Evolutionary conservation across 2,113 vertebrate genomes (phyloP), one percentile per base, ranked within the genome.

Genomic region (Dryoscopus gambensis): DNA sequence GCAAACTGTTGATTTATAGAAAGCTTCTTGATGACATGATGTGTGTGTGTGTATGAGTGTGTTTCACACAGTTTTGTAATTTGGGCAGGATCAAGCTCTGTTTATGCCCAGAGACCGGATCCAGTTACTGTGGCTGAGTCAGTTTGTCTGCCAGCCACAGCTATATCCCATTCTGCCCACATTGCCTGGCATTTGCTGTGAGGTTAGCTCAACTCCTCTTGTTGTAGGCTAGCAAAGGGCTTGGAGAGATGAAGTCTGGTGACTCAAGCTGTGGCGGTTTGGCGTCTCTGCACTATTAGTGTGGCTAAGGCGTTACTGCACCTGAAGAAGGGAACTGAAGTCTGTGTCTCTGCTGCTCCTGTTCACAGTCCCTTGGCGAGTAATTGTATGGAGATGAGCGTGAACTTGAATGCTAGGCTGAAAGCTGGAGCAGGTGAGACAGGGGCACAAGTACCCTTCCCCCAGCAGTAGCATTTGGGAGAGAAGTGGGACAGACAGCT

Each of bases 401-500:
- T 67, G 47, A 77, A 22, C 28, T 63, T 42, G 49, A 77, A 42
- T 16, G 68, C 76, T 67, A 27, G 73, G 55, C 85, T 92, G 88
- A 40, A 24, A 23, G 37, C 42, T 42, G 59, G 70, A 93, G 85
- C 86, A 67, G 83, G 33, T 67, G 86, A 95, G 76, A 59, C 44
- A 33, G 1, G 76, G 59, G 71, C 37, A 8, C 31, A 2, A 15
- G 46, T 39, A 64, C 23, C 70, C 83, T 88, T 47, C 59, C 75
- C 22, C 60, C 68, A 71, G 70, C 71, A 95, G 88, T 55, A 90
- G 76, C 83, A 88, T 83, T 44, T 80, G 55, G 81, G 88, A 80
- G 90, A 97, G 94, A 95, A 93, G 90, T 96, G 95, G 83, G 73
- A 33, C 89, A 97, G 92, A 87, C 95, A 93, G 89, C 93, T 96